Base-by-base conservation (phyloP, 2,113 vertebrate genomes). In the Alouatta palliata region DNA sequence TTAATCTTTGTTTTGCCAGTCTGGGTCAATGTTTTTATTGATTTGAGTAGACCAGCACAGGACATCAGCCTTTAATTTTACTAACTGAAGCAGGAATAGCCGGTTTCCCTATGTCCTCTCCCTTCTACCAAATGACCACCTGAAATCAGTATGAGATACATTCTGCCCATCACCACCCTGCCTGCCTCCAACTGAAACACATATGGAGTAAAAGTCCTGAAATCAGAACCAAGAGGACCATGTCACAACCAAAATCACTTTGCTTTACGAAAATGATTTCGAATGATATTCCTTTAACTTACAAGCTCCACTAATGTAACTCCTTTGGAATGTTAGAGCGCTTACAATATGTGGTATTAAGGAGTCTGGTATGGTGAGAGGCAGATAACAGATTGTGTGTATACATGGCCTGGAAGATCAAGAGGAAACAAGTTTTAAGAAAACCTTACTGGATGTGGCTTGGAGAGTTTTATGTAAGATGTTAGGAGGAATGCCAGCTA, bases 1-100 rank as follows among this genome's bases (percentile, higher is more conserved):
- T 97, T 94, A 94, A 96, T 94, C 68, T 77, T 37, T 86, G 12
- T 92, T 95, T 95, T 95, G 40, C 81, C 35, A 45, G 49, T 81
- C 71, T 91, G 88, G 82, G 37, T 95, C 88, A 75, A 86, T 85
- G 81, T 73, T 82, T 92, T 94, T 87, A 91, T 70, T 96, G 70
- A 90, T 92, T 95, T 94, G 2, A 95, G 9, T 66, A 79, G 32
- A 30, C 49, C 25, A 77, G 52, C 47, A 58, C 5, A 80, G 20
- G 25, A 75, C 27, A 88, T 32, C n/a, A 81, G 35, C 30, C 27
- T 76, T 85, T 91, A 56, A n/a, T 80, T 68, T 49, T 90, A 52
- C 25, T 84, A 40, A 70, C n/a, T 35, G 9, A 45, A 76, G 35
- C 45, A 4, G 2, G 6, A 81, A 64, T 79, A 66, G 27, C 32